Base-by-base conservation (phyloP, 2,888 invertebrate species). In the Dilophus febrilis region DNA sequence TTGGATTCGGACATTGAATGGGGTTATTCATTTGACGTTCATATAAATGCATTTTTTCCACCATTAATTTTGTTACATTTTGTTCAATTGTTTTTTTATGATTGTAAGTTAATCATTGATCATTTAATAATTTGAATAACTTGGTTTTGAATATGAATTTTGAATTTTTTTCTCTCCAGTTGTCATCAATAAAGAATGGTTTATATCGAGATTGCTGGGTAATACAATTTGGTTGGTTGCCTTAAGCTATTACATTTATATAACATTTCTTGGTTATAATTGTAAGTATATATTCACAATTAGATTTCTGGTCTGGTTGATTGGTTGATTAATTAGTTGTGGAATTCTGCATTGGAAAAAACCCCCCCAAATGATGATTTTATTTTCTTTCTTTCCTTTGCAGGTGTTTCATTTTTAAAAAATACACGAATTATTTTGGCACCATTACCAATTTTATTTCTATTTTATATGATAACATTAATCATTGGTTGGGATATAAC, bases 1-100 rank as follows among this genome's bases (percentile, higher is more conserved):
- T 41, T 56, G 7, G 60, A 60, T 39, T 55, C 57, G 1, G 61
- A 59, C 41, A 88, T 95, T 49, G 97, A 98, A 64, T 98, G 97
- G 97, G 97, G 88, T 5, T 98, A 92, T 64, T 83, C 91, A 14
- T 98, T 98, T 64, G 97, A 98, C 62, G 90, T 98, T 5, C 97
- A 98, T 66, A 72, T 98, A 51, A 98, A 98, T 66, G 97, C 97
- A 3, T 91, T 94, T 64, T 95, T 95, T 64, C 97, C 97, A n/a
- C 80, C 94, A 2, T 70, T 97, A 13, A 81, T 92, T 47, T 72
- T 97, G 49, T 70, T 98, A 41, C 95, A 98, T 59, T 83, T 90
- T 51, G 74, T 95, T 51, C 87, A 94, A 58, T 72, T 95, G 40
- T 73, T 92, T 49, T 75, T 95, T 45, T 91, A 84, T 59, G 77